Conservation (phyloP, 2,113 vertebrate species). For the Scalopus aquaticus region DNA sequence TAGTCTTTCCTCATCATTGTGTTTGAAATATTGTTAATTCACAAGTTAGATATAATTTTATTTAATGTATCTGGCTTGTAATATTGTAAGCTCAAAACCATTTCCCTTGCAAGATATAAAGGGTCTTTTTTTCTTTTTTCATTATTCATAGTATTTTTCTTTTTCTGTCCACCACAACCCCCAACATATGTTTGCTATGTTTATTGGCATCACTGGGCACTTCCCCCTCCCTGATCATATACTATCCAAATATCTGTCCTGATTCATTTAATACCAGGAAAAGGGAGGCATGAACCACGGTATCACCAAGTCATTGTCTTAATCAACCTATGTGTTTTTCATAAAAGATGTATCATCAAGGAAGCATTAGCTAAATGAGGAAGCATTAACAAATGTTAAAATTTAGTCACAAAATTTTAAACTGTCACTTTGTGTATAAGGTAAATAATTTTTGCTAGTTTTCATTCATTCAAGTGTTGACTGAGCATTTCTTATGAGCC, state of each 20-base stretch:
- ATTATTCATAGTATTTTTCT: not conserved
- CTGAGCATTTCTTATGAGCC: not conserved
- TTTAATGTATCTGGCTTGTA: not conserved
- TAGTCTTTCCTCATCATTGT: not conserved
- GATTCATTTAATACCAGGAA: not conserved
- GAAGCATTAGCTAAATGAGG: not conserved
- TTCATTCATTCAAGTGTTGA: not conserved
- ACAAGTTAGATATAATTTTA: not conserved
- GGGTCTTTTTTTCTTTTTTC: not conserved
- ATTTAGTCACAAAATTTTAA: slow-evolving; percentile 32
- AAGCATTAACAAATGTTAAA: not conserved
- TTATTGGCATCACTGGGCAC: not conserved
- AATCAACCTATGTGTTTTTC: not conserved
- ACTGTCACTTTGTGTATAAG: not conserved
- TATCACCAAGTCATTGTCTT: not conserved
- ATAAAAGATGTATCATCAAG: slow-evolving; percentile 20
- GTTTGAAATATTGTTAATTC: not conserved
- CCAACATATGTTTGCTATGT: not conserved
- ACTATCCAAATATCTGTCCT: not conserved
- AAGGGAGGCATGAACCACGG: not conserved
- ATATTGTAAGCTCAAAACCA: not conserved
- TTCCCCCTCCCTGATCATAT: not conserved
- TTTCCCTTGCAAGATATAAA: not conserved
- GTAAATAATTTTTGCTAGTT: not conserved
- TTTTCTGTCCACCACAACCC: not conserved